Percentiles rank a stretch among this genome's conserved stretches.
phyloP scores from a whole-genome alignment of 2,888 invertebrate genomes.

The Julus scanicus region DNA sequence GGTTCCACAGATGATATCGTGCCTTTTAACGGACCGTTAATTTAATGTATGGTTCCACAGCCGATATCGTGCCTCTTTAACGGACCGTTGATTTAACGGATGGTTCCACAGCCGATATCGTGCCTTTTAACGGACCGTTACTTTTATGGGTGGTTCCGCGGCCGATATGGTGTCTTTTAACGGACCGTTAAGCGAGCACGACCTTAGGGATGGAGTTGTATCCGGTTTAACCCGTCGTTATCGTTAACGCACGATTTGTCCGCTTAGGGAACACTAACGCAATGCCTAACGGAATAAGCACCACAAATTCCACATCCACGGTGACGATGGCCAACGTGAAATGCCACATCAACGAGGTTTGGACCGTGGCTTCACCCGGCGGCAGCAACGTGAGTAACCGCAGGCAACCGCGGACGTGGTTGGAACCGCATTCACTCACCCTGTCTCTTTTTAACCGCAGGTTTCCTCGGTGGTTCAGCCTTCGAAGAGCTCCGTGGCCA shows the following conservation, averaged over 20 bases:
- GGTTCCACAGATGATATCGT: too few relatives aligned
- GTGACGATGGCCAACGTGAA: constrained; percentile 54
- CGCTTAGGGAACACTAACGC: constrained; percentile 43
- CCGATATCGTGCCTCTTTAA: too few relatives aligned
- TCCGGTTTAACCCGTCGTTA: neutral
- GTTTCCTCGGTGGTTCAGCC: constrained; percentile 50
- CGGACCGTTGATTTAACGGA: too few relatives aligned
- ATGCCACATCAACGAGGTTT: constrained; percentile 46
- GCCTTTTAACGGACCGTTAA: too few relatives aligned
- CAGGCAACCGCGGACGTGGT: too few relatives aligned
- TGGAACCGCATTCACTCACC: neutral
- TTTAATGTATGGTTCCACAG: too few relatives aligned
- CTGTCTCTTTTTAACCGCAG: neutral
- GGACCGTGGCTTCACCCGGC: constrained; percentile 48
- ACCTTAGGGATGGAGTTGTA: neutral
- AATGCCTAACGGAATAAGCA: constrained; percentile 53
- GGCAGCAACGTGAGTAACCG: constrained; percentile 37
- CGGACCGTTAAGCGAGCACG: neutral
- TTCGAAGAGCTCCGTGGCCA: neutral
- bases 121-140: too few relatives aligned
- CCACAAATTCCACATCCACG: constrained; percentile 50
- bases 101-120: too few relatives aligned
- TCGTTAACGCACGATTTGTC: neutral
- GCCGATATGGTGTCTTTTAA: too few relatives aligned
- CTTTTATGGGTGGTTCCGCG: too few relatives aligned